A percentile compares a stretch with the other conserved stretches of the same genome.
These are phyloP conservation scores for Drosophila serrata DNA, from an alignment of 1,140 invertebrate genomes.

Conservation along the genomic window DNA sequence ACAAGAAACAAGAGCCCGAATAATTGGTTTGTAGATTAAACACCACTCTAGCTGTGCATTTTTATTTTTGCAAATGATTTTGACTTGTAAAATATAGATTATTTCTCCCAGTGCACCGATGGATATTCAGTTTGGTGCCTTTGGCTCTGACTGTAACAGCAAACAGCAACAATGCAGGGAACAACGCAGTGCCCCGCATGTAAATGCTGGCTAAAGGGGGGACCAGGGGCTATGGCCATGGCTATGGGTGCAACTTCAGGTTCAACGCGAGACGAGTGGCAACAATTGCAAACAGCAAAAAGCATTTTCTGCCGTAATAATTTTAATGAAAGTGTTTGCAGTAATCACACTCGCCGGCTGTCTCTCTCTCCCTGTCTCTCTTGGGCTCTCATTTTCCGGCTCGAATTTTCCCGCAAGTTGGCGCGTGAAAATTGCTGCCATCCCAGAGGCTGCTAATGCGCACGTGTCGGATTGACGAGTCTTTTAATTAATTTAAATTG, in stretches of 20 bases:
- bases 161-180: constrained; percentile 47
- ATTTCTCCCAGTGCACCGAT: constrained; percentile 28
- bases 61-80: background rate
- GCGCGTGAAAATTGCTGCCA: constrained; percentile 30
- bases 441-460: constrained; percentile 54
- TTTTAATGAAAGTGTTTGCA: constrained; percentile 84
- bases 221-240: background rate
- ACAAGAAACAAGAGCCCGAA: too few species aligned
- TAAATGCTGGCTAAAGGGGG: constrained; percentile 40
- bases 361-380: background rate
- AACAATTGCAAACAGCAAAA: constrained; percentile 79
- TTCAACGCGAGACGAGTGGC: constrained; percentile 62
- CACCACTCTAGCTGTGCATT: too few species aligned
- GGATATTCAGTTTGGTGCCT: constrained; percentile 69
- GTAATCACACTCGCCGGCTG: constrained; percentile 59
- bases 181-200: constrained; percentile 55
- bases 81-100: background rate
- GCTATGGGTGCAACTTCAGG: constrained; percentile 57
- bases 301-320: constrained; percentile 81
- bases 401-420: constrained; percentile 28
- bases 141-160: constrained; percentile 62
- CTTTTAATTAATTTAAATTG: constrained; percentile 78
- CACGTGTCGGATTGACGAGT: constrained; percentile 65
- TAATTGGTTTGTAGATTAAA: too few species aligned
- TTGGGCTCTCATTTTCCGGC: constrained; percentile 15